A percentile compares a stretch with the other conserved stretches of the same genome.
Evolutionary conservation across 1,140 invertebrate genomes (phyloP).

Genomic region (Tetragonula clypearis): DNA sequence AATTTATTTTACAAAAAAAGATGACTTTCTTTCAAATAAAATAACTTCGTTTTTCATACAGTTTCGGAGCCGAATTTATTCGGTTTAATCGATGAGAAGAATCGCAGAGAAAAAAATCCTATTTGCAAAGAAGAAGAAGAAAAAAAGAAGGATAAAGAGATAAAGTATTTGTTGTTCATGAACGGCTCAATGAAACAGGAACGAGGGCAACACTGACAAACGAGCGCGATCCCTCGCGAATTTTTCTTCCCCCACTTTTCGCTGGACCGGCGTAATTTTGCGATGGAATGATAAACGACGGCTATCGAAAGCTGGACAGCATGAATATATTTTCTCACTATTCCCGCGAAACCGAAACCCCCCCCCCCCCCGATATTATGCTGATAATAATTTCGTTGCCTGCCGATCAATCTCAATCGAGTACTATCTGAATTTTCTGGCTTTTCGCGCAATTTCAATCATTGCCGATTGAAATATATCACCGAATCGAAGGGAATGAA

Average conservation of each 20-base stretch:
- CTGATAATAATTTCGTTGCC: neutral
- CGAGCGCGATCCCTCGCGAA: neutral
- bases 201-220: neutral
- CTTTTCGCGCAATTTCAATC: no score
- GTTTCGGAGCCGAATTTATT: no score
- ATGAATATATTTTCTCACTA: neutral
- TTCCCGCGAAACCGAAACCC: neutral
- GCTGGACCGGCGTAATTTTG: neutral
- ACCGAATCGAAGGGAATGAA: no score
- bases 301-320: neutral
- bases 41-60: no score
- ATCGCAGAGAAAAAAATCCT: no score
- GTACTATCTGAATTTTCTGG: no score
- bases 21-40: no score
- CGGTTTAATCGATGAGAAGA: no score
- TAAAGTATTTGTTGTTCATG: neutral
- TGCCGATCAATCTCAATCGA: neutral
- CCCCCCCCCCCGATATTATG: no score
- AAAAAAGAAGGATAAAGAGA: neutral
- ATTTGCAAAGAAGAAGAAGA: no score
- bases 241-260: neutral
- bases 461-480: no score
- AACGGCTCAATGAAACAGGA: neutral
- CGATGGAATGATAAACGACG: neutral
- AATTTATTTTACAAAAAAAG: no score